Conservation (phyloP, 2,797 vertebrate species). For the Myripristis jacobus region DNA sequence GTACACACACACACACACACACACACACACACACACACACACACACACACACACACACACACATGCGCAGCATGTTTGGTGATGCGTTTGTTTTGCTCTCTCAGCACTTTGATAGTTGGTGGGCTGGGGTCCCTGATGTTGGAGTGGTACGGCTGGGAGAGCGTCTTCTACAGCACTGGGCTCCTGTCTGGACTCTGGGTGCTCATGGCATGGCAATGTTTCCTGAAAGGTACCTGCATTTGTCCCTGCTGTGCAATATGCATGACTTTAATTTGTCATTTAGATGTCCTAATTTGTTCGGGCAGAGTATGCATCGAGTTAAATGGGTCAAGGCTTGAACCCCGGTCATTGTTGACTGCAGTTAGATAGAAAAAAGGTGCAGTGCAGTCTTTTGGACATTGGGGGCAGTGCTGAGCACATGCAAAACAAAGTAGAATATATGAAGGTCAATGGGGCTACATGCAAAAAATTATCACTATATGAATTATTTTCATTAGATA, state of each 20-base stretch:
- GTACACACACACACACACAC: conserved; percentile 1
- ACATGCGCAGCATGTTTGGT: background rate
- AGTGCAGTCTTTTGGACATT: no score
- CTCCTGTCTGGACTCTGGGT: conserved; percentile 88
- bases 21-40: conserved; percentile 1
- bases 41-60: background rate
- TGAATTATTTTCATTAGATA: no score
- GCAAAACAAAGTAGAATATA: no score
- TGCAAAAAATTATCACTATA: no score
- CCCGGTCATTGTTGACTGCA: no score
- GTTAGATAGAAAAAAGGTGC: no score
- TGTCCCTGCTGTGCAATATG: background rate
- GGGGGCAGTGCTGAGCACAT: no score
- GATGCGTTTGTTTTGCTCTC: conserved; percentile 10
- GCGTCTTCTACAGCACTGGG: conserved; percentile 88
- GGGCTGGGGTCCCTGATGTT: conserved; percentile 88
- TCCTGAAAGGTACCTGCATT: conserved; percentile 78
- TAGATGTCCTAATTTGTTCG: background rate
- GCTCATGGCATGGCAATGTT: conserved; percentile 84
- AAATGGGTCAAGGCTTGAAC: background rate
- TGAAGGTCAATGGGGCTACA: no score
- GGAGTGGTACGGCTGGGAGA: conserved; percentile 89
- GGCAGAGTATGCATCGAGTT: background rate
- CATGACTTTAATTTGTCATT: background rate
- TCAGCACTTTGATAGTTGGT: conserved; percentile 88